Evolutionary conservation across 2,113 vertebrate genomes (phyloP).

Genomic region (Clarias magur): DNA sequence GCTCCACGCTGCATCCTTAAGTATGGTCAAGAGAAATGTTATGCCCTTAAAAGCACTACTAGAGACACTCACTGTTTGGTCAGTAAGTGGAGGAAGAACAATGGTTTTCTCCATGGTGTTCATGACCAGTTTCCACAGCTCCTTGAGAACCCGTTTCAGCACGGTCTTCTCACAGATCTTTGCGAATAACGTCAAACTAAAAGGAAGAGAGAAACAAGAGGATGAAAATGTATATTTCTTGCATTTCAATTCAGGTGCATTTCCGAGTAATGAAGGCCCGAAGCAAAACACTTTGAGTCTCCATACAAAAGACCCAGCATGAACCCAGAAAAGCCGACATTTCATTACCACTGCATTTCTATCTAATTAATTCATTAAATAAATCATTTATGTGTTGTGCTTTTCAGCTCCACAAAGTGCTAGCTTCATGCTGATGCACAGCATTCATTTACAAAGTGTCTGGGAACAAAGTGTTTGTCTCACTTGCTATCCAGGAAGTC

Average conservation of each 20-base stretch:
- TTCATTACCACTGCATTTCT: background rate
- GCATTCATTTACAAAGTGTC: background rate
- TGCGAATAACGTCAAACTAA: conserved; percentile 91
- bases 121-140: conserved; percentile 97
- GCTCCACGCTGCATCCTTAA: background rate
- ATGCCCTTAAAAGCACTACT: background rate
- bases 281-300: background rate
- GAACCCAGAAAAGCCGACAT: background rate
- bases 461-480: background rate
- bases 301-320: background rate
- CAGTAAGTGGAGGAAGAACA: conserved; percentile 88
- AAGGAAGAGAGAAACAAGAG: conserved; percentile 5
- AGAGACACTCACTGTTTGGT: conserved; percentile 84
- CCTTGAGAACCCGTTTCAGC: conserved; percentile 94
- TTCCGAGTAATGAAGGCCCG: background rate
- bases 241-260: background rate
- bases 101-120: conserved; percentile 99
- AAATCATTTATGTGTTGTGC: background rate
- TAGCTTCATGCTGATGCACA: background rate
- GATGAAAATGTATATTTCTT: background rate
- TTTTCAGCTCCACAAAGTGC: background rate
- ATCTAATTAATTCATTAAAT: background rate
- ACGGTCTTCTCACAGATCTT: conserved; percentile 99
- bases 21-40: background rate
- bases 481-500: conserved; percentile 91